These are phyloP conservation scores for Drosophila sechellia DNA, from an alignment of 1,140 invertebrate species.

Conservation along the genomic window DNA sequence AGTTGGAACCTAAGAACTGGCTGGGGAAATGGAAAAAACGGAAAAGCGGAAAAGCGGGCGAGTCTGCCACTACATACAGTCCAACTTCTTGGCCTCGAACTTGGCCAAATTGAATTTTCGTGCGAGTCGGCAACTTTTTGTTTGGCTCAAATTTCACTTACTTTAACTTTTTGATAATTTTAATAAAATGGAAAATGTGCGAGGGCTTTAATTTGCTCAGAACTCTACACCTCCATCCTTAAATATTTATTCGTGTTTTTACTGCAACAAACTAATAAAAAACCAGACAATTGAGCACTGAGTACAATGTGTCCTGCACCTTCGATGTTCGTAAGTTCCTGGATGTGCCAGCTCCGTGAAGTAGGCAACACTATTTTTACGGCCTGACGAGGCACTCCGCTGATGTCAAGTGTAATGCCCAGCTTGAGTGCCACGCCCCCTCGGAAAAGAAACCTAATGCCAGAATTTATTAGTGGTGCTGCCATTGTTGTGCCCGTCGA, in stretches of 20 bases:
- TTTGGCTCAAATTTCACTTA: neutral
- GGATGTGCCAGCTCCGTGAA: constrained; percentile 3
- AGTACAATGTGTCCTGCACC: no score
- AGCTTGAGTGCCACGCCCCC: constrained; percentile 13
- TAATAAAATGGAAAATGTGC: no score
- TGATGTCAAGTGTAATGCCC: constrained; percentile 35
- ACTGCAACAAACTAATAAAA: no score
- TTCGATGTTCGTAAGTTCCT: constrained; percentile 2
- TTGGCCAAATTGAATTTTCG: constrained; percentile 5
- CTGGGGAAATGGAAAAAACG: constrained; percentile 14
- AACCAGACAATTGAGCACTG: no score
- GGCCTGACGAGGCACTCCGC: constrained; percentile 36
- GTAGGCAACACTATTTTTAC: constrained; percentile 60
- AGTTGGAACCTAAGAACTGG: constrained; percentile 30
- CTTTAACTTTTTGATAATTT: neutral
- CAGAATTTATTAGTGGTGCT: constrained; percentile 61
- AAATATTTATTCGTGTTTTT: no score
- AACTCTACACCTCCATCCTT: no score
- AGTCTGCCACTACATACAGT: constrained; percentile 8
- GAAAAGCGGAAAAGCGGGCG: neutral
- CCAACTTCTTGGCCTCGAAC: constrained; percentile 21
- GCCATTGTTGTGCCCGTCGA: constrained; percentile 36
- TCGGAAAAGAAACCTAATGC: constrained; percentile 41
- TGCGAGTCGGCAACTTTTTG: neutral
- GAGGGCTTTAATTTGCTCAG: no score